Evolutionary conservation across 2,888 invertebrate species (phyloP).

Genomic region (Caradrina clavipalpis): DNA sequence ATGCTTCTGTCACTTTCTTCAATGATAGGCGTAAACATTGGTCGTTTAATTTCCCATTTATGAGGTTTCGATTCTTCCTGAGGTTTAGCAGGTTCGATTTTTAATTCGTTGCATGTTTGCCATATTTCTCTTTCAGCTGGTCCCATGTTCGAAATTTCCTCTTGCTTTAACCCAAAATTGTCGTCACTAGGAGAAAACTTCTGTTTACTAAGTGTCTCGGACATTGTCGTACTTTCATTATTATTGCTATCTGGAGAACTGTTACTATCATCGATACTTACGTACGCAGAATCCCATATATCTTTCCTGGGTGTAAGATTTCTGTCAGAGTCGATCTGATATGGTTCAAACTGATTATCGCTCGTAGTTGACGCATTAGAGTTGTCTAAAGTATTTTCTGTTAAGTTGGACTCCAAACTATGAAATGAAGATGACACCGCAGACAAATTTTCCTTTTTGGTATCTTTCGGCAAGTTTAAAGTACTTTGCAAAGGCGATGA

Average conservation of each 20-base stretch:
- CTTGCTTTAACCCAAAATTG: conserved; percentile 66
- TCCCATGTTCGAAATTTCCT: conserved; percentile 82
- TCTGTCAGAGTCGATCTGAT: conserved; percentile 66
- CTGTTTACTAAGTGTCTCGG: conserved; percentile 75
- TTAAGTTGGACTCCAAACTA: conserved; percentile 77
- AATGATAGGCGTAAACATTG: conserved; percentile 84
- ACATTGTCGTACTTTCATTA: conserved; percentile 75
- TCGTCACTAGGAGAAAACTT: conserved; percentile 71
- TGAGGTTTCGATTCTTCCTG: conserved; percentile 73
- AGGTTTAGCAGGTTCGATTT: conserved; percentile 64
- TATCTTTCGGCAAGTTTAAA: conserved; percentile 47
- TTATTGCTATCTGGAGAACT: conserved; percentile 85
- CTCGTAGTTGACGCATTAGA: conserved; percentile 70
- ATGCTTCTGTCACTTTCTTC: conserved; percentile 85
- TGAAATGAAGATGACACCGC: conserved; percentile 75
- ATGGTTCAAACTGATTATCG: conserved; percentile 68
- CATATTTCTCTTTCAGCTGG: conserved; percentile 88
- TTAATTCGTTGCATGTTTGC: conserved; percentile 80
- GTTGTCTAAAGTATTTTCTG: conserved; percentile 69
- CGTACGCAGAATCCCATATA: conserved; percentile 89
- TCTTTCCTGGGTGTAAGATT: conserved; percentile 83
- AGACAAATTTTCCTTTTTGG: conserved; percentile 60
- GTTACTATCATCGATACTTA: conserved; percentile 89
- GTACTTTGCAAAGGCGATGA: conserved; percentile 68
- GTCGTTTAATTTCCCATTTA: conserved; percentile 78